Percentiles rank a stretch among this genome's conserved stretches.
phyloP scores from a whole-genome alignment of 2,888 invertebrate genomes.

The Drosophila koepferae region DNA sequence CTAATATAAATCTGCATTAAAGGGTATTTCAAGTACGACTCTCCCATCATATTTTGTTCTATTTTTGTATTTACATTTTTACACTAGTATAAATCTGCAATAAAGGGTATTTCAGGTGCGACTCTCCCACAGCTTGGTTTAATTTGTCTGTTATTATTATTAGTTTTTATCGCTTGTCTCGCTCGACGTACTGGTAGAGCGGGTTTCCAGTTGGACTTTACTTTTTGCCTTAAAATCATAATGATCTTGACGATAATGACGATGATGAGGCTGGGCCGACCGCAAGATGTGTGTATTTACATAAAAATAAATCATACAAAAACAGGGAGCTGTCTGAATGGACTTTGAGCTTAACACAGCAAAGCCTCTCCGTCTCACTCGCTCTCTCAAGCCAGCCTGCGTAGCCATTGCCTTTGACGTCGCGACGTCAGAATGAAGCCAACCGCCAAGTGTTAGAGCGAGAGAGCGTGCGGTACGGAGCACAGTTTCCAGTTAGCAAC shows the following conservation, averaged over 20 bases:
- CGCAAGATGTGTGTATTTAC: conserved; percentile 25
- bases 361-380: background rate
- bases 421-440: conserved; percentile 19
- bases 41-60: background rate
- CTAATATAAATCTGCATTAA: too few species aligned
- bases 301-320: conserved; percentile 12
- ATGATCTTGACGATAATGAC: conserved; percentile 14
- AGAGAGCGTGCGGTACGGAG: too few species aligned
- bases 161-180: conserved; percentile 5
- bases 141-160: conserved; percentile 2
- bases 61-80: background rate
- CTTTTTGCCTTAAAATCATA: conserved; percentile 5
- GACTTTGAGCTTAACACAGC: conserved; percentile 22
- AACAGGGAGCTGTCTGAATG: conserved; percentile 18
- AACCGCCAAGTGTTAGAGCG: background rate
- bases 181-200: conserved; percentile 23
- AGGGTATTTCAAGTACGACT: too few species aligned
- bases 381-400: background rate
- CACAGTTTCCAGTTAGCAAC: conserved; percentile 39
- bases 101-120: conserved; percentile 5
- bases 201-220: conserved; percentile 34
- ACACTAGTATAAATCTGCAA: too few species aligned
- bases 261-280: conserved; percentile 6
- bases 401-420: conserved; percentile 5
- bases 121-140: background rate